Base-by-base conservation (phyloP, 2,888 invertebrate species). In the Himalopsyche kuldschensis region DNA sequence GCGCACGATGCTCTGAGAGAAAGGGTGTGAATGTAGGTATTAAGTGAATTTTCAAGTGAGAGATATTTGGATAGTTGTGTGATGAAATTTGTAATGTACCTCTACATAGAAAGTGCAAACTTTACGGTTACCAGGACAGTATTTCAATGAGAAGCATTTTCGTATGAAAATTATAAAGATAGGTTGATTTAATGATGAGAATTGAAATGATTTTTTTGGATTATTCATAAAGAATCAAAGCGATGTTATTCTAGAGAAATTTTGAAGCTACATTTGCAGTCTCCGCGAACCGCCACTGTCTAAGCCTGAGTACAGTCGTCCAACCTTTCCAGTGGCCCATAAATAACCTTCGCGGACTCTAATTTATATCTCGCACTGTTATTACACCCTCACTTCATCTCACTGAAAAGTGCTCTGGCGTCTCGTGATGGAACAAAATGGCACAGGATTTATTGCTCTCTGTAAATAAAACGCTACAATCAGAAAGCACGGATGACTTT, bases 321-420 rank as follows among this genome's bases (percentile, higher is more conserved):
- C 81, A 78, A 75, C 81, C 84, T 81, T 81, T 81, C 48, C 81
- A 84, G 27, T 41, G 78, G 80, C 84, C 75, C 77, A 84, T 84
- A 84, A 84, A 85, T 85, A 85, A 79, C 84, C 79, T 41, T 81
- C 77, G n/a, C 81, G 35, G 80, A 75, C 81, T 81, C 84, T 84
- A 85, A 84, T 85, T 85, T 85, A 85, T 85, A 84, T 84, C 77
- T 84, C 75, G 80, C 78, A 82, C 78, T 78, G 85, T 82, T 82
- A 84, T 84, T 83, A 83, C 83, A 83, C 83, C 41, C 79, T 83
- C 83, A 69, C 80, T 79, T 84, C 84, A 80, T 83, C 75, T 82
- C 79, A 63, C 75, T 47, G 41, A 75, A 75, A 75, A 75, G 75
- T 31, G 55, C 35, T 31, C 41, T 27, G 81, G 77, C 81, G 81